Conservation (phyloP, 2,797 vertebrate species). For the Sebastes cheni region DNA sequence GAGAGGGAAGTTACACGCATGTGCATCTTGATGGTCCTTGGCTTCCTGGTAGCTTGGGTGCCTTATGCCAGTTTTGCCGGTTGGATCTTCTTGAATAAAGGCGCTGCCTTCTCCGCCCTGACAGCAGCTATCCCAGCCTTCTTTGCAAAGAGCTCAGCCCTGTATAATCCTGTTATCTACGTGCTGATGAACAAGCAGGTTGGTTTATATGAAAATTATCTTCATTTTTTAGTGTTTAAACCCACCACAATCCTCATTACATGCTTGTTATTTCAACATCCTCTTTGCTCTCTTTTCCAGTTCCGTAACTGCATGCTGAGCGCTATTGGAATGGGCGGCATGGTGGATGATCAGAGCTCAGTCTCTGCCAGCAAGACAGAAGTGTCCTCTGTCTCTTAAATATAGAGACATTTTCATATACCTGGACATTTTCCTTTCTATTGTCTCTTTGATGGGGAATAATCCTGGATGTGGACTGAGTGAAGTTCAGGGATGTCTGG, state of each 20-base stretch:
- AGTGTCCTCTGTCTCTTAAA: constrained; percentile 78
- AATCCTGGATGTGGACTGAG: constrained; percentile 14
- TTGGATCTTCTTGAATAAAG: constrained; percentile 1
- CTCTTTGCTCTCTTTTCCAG: constrained; percentile 55
- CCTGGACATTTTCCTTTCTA: constrained; percentile 27
- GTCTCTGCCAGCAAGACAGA: constrained; percentile 86
- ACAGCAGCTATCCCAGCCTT: not conserved
- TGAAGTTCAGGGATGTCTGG: constrained; percentile 12
- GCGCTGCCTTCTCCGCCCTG: not conserved
- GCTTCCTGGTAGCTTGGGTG: constrained; percentile 84
- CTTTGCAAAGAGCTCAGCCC: constrained; percentile 79
- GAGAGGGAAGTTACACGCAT: constrained; percentile 87
- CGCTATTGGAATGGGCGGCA: constrained; percentile 84
- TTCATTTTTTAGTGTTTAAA: too few relatives aligned
- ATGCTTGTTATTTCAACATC: not conserved
- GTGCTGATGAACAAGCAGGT: constrained; percentile 88
- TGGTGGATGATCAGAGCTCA: constrained; percentile 84
- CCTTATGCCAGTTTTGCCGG: constrained; percentile 75
- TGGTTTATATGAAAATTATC: not conserved
- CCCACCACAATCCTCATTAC: too few relatives aligned
- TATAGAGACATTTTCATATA: constrained; percentile 3
- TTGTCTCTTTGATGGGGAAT: constrained; percentile 29
- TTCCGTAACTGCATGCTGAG: constrained; percentile 87
- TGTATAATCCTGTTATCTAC: constrained; percentile 83
- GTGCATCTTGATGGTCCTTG: constrained; percentile 86